phyloP scores from a whole-genome alignment of 2,888 invertebrate species.

The Tetragnatha montana region DNA sequence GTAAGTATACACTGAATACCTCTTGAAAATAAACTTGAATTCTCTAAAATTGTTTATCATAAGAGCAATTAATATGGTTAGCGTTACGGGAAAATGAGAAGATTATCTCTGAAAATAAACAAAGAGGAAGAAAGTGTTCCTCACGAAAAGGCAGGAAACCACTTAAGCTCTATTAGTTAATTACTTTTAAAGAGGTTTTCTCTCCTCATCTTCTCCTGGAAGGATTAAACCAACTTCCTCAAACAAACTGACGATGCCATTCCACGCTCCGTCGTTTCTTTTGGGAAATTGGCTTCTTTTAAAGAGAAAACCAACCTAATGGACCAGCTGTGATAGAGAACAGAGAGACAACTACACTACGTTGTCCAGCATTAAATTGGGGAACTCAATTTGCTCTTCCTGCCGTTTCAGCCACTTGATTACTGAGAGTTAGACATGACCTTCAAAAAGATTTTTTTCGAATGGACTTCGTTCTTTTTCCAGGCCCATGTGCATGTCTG shows the following conservation, averaged over 20 bases:
- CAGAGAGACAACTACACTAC: neutral
- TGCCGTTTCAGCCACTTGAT: neutral
- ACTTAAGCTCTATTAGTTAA: neutral
- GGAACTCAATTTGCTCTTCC: neutral
- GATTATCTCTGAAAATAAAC: neutral
- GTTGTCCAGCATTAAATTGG: neutral
- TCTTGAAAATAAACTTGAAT: too few relatives aligned
- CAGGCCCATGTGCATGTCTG: neutral
- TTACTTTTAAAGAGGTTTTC: neutral
- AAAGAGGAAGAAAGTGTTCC: neutral
- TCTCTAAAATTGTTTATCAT: too few relatives aligned
- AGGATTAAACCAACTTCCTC: neutral
- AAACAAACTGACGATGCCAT: neutral
- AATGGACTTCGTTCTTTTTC: neutral
- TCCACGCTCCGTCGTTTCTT: neutral
- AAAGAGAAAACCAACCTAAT: neutral
- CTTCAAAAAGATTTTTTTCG: neutral
- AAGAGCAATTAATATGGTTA: too few relatives aligned
- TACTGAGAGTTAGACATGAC: neutral
- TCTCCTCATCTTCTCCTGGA: neutral
- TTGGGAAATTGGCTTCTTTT: neutral
- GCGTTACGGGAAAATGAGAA: too few relatives aligned
- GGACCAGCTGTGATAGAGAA: neutral
- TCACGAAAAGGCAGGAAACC: neutral
- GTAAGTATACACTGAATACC: too few relatives aligned